Evolutionary conservation across 2,888 invertebrate species (phyloP), one percentile per base, ranked within the genome.

Genomic region (Notodonta dromedarius): DNA sequence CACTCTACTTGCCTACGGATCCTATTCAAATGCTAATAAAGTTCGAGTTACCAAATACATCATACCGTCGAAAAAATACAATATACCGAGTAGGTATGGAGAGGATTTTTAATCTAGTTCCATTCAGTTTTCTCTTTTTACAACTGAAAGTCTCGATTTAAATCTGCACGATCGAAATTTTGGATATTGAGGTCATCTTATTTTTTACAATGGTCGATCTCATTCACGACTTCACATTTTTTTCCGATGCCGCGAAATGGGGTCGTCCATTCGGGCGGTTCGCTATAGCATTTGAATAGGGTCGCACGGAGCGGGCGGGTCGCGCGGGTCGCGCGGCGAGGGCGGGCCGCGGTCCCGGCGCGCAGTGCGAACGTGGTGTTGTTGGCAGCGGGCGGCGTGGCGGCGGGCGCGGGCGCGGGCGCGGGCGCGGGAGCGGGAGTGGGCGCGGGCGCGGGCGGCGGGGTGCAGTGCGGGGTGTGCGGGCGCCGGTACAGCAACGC

Each of bases 401-500:
- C 73, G 67, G 82, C 74, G 73, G 76, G 77, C 63, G 71, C 70
- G 76, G 77, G 71, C 67, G 77, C 76, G 77, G 52, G 44, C 44
- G 79, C 73, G 72, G 73, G 74, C 60, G 65, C 4, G 64, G 75
- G 70, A 65, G 65, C 4, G 64, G 75, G 70, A 65, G 74, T 69
- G 74, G 78, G 73, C 66, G 76, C 65, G 69, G 81, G 77, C 67
- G 83, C 78, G 71, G 80, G 76, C 71, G 86, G 83, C 78, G 86
- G 86, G 76, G 91, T 90, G 86, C 93, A 95, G 82, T 96, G 96
- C 90, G 94, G 94, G 83, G 94, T 95, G 91, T 96, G 96, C 93
- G 95, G 95, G 77, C 94, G 95, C 79, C 95, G 95, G 89, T 96
- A 96, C 94, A 95, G 95, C 87, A 95, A 96, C 88, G 94, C 95